Evolutionary conservation across 2,113 vertebrate species (phyloP).

Genomic region (Indicator maculatus): DNA sequence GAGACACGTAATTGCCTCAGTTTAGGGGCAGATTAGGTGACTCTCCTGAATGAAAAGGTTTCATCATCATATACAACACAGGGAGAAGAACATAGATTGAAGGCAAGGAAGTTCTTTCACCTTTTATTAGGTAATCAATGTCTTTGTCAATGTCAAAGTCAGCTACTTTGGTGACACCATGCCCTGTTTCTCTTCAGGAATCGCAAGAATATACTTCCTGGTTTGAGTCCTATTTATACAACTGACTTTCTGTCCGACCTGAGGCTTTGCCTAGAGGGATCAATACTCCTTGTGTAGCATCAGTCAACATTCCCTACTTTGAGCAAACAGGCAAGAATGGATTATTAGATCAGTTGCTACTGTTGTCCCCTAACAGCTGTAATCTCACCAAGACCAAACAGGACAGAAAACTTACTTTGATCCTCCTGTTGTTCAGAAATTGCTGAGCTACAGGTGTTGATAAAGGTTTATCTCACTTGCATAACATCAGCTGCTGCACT

Average conservation of each 20-base stretch:
- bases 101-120: neutral
- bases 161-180: neutral
- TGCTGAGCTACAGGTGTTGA: neutral
- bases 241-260: neutral
- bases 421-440: neutral
- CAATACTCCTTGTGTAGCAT: rapidly evolving
- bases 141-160: neutral
- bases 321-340: neutral
- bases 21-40: neutral
- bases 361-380: neutral
- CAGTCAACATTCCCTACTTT: neutral
- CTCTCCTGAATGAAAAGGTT: neutral
- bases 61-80: neutral
- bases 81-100: neutral
- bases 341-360: neutral
- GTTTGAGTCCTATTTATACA: neutral
- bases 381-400: neutral
- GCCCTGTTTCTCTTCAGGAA: neutral
- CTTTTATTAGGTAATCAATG: neutral
- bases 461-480: neutral
- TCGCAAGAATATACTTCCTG: neutral
- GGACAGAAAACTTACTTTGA: neutral
- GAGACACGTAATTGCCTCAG: neutral
- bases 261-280: neutral
- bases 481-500: neutral